Percentiles rank a stretch among this genome's conserved stretches.
These are phyloP conservation scores for Simalia tracyae DNA, from an alignment of 2,797 vertebrate genomes.

Conservation along the genomic window DNA sequence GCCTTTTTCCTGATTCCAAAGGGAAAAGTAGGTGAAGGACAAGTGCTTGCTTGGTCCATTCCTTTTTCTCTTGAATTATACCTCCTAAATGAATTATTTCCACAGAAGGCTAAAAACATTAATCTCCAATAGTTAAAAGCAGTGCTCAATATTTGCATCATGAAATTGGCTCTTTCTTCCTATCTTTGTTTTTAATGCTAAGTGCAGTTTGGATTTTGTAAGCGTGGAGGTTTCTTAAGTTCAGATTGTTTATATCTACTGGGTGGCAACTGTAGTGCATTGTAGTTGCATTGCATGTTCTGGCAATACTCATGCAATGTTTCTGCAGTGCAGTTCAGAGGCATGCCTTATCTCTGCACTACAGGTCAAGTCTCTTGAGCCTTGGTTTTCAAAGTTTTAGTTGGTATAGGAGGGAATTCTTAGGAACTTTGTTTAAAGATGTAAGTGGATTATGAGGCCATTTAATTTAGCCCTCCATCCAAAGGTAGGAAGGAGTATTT, in stretches of 20 bases:
- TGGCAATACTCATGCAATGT: conserved; percentile 88
- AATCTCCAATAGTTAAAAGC: not conserved
- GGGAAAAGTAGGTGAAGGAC: conserved; percentile 1
- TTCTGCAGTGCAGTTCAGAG: conserved; percentile 96
- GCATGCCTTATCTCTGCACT: conserved; percentile 48
- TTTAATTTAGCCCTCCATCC: not conserved
- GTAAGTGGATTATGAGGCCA: not conserved
- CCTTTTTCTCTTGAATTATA: conserved; percentile 9
- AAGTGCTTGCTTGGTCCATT: not conserved
- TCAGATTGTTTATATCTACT: conserved; percentile 17
- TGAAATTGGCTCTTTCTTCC: conserved; percentile 8
- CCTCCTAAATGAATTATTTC: conserved; percentile 11
- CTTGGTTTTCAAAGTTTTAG: not conserved
- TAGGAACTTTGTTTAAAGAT: not conserved
- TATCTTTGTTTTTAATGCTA: conserved; percentile 52
- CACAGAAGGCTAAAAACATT: not conserved
- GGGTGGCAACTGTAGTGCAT: conserved; percentile 93
- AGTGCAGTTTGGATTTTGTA: conserved; percentile 25
- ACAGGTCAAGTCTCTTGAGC: not conserved
- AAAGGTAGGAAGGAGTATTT: not conserved
- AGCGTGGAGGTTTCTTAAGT: not conserved
- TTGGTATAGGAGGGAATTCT: not conserved
- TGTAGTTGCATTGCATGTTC: conserved; percentile 99
- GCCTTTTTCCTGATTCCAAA: not conserved
- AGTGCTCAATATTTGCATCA: conserved; percentile 14